Percentiles rank a stretch among this genome's conserved stretches.
These are phyloP conservation scores for Ostrea edulis DNA, from an alignment of 1,140 invertebrate species.

Conservation along the genomic window DNA sequence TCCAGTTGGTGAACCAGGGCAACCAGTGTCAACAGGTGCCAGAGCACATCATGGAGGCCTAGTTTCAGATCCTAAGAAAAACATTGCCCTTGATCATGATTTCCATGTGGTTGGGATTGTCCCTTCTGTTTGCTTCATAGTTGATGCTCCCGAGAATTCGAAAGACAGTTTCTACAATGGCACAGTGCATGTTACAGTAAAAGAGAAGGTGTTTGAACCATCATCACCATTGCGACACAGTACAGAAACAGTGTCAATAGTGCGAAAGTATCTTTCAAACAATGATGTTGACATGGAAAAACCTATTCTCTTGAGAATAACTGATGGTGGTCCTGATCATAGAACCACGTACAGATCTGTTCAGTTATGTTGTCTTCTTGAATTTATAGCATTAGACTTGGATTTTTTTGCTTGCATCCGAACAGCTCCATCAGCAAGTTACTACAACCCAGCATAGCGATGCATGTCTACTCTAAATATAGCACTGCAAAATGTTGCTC, in stretches of 20 bases:
- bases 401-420: no score
- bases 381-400: no score
- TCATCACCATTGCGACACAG: slow-evolving; percentile 50
- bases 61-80: not conserved
- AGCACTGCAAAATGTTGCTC: no score
- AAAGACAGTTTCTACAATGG: slow-evolving; percentile 39
- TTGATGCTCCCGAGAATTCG: not conserved
- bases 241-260: slow-evolving; percentile 6
- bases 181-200: slow-evolving; percentile 11
- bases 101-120: slow-evolving; percentile 42
- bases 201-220: slow-evolving; percentile 46
- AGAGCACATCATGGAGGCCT: slow-evolving; percentile 38
- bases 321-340: slow-evolving; percentile 59
- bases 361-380: slow-evolving; percentile 43
- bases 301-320: slow-evolving; percentile 44
- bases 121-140: slow-evolving; percentile 34
- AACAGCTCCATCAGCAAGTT: no score
- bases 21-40: slow-evolving; percentile 38
- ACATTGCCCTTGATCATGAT: slow-evolving; percentile 40
- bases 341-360: slow-evolving; percentile 56
- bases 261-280: not conserved
- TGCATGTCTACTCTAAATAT: no score
- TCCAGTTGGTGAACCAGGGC: slow-evolving; percentile 45
- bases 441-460: no score
- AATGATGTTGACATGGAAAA: not conserved